Base-by-base conservation (phyloP, 2,888 invertebrate genomes). In the Leucoma salicis region DNA sequence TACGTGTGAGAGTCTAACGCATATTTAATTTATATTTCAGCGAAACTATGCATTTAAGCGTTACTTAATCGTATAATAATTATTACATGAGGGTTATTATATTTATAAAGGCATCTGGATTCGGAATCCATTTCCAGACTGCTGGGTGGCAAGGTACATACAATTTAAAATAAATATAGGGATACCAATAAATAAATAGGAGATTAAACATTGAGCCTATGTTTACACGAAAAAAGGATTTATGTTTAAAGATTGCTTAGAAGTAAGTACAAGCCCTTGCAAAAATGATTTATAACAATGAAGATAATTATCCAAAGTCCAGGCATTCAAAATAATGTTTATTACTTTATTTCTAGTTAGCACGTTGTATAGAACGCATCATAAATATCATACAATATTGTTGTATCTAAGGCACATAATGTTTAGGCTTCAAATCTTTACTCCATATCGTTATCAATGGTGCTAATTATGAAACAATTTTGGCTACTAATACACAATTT, bases 361-460 rank as follows among this genome's bases (percentile, higher is more conserved):
- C 86, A 89, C 87, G 88, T 88, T 88, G 87, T 88, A 88, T 87
- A 88, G 86, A 88, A 88, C 87, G 88, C 86, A 85, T 88, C 85
- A 79, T 88, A 86, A 85, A 89, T 90, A 90, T 81, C 76, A 79
- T 90, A 90, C 89, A 89, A 90, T 90, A 90, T 90, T 90, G 90
- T 90, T 90, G 88, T 87, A 88, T 90, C 90, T 90, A 90, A 90
- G 90, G 90, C 90, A 90, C 90, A 88, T 90, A 90, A 90, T 88
- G 83, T 90, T 87, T 90, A 90, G 90, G 90, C 90, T 90, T 87
- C 82, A 81, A 82, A 84, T 87, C 75, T 80, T 83, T 87, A 85
- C 81, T 87, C 78, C 85, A 86, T 83, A 85, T 84, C 74, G 77
- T 85, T 8, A 84, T 81, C 78, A 85, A 84, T 85, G 85, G 75